Evolutionary conservation across 2,113 vertebrate genomes (phyloP), one percentile per base, ranked within the genome.

Genomic region (Alethe castanea): DNA sequence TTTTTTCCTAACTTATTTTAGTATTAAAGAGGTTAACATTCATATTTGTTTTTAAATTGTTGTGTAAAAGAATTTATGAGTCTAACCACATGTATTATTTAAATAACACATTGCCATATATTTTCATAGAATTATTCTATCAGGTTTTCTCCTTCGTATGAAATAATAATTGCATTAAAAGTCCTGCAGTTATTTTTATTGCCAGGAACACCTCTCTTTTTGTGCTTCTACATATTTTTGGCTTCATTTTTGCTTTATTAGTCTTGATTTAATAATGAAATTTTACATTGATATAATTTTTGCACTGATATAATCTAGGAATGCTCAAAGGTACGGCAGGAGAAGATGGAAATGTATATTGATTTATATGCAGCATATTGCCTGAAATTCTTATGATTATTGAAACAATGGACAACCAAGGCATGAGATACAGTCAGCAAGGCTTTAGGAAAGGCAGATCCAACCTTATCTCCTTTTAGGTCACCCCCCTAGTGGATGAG

Each of bases 81-180:
- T 85, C 35, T 72, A 87, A 64, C 12, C 20, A 89, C 89, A 71
- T 77, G 7, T 36, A 26, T 60, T 85, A 36, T 69, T 82, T 80
- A 93, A 92, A 86, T 81, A 86, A 74, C 65, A 31, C 7, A 72
- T 91, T 90, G 8, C 19, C 8, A 31, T 86, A 47, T 87, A 91
- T 87, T 87, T 64, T 81, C 13, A 47, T 42, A 15, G 42, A 88
- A 65, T 93, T 93, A 80, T 45, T 90, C 66, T 72, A n/a, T 81
- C 13, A 53, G 3, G 5, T 81, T 85, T 78, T 5, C 2, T 79
- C 15, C 29, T n/a, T 5, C 9, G 25, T 9, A 24, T 56, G 38
- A 90, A 74, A 61, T 45, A 81, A 70, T 61, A 38, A 25, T 82
- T 70, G 8, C 36, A 57, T 85, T 88, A 50, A 35, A 92, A 54